Percentiles rank a stretch among this genome's conserved stretches.
Evolutionary conservation across 2,888 invertebrate species (phyloP).

Genomic region (Trimorus sp.): DNA sequence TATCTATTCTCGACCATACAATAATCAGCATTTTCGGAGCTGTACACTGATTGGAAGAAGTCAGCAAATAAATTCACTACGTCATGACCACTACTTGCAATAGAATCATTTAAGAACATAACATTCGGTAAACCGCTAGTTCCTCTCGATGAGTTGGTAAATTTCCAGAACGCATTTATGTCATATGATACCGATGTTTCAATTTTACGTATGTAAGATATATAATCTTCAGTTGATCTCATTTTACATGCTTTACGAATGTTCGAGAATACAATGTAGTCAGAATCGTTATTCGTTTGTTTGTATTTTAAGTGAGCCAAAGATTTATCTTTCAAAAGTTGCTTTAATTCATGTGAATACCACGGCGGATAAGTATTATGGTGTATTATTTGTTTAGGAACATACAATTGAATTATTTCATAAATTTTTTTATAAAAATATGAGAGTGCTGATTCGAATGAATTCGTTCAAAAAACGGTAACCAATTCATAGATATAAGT

Average conservation of each 20-base stretch:
- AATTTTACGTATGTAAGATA: not conserved
- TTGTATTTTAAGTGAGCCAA: not conserved
- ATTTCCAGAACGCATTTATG: slow-evolving; percentile 29
- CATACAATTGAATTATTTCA: not conserved
- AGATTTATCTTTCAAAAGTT: not conserved
- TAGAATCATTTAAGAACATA: slow-evolving; percentile 1
- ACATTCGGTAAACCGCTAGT: slow-evolving; percentile 4
- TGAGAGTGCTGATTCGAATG: not conserved
- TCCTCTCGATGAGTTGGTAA: not conserved
- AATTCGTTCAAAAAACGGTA: not conserved
- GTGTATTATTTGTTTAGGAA: not conserved
- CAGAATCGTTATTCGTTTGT: not conserved
- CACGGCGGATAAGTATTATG: slow-evolving; percentile 9
- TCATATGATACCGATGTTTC: not conserved
- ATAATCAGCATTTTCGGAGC: not conserved
- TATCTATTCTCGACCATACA: not conserved
- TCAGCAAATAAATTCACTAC: slow-evolving; percentile 20
- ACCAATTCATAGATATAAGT: not conserved
- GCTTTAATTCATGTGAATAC: not conserved
- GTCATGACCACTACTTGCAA: not conserved
- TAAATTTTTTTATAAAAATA: not conserved
- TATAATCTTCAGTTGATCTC: not conserved
- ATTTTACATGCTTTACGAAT: slow-evolving; percentile 10
- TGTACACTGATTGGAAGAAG: slow-evolving; percentile 25
- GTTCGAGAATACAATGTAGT: slow-evolving; percentile 4